A percentile compares a stretch with the other conserved stretches of the same genome.
phyloP scores from a whole-genome alignment of 2,797 vertebrate species.

The Chrysolophus pictus region DNA sequence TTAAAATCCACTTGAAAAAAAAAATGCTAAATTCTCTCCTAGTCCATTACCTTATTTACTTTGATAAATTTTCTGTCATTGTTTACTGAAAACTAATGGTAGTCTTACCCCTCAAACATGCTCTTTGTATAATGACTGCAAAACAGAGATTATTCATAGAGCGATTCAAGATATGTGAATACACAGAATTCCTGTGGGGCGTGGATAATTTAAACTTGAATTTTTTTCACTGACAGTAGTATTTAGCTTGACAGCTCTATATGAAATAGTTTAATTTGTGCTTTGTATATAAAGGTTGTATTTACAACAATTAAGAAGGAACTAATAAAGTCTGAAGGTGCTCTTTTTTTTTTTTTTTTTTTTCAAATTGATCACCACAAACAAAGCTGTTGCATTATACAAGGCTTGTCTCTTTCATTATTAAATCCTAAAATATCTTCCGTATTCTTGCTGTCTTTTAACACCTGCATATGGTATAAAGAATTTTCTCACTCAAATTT shows the following conservation, averaged over 20 bases:
- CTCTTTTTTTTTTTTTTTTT: neutral
- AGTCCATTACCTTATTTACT: neutral
- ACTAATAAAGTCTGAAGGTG: neutral
- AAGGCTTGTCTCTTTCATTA: neutral
- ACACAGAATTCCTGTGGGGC: neutral
- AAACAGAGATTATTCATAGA: neutral
- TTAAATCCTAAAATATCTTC: neutral
- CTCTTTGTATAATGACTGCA: neutral
- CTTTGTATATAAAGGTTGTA: neutral
- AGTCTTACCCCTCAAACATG: neutral
- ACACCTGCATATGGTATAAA: neutral
- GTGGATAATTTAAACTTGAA: neutral
- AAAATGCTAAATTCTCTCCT: neutral
- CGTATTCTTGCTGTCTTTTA: neutral
- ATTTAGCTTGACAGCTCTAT: constrained; percentile 8
- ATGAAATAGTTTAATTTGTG: neutral
- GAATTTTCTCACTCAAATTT: neutral
- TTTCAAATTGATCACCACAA: neutral
- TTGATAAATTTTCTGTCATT: neutral
- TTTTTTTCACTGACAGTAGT: neutral
- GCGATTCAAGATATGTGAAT: neutral
- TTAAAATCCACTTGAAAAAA: neutral
- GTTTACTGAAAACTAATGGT: neutral
- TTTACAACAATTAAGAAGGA: neutral
- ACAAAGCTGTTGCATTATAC: neutral